Percentiles rank a stretch among this genome's conserved stretches.
These are phyloP conservation scores for Bombus pyrosoma DNA, from an alignment of 1,140 invertebrate species.

Conservation along the genomic window DNA sequence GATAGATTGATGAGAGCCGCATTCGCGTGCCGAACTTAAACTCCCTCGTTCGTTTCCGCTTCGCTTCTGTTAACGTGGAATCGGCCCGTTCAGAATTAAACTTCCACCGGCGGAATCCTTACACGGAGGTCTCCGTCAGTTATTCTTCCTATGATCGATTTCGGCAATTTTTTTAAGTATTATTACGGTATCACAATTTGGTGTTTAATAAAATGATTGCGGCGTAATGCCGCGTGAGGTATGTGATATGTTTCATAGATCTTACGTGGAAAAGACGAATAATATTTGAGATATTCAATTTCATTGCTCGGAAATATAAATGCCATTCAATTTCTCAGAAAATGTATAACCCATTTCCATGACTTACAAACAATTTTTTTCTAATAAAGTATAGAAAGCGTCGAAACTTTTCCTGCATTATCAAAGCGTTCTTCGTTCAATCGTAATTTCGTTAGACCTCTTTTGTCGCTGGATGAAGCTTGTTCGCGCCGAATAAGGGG, in stretches of 20 bases:
- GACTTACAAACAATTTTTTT: too few species aligned
- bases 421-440: background rate
- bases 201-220: too few species aligned
- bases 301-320: too few species aligned
- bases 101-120: constrained; percentile 54
- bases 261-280: too few species aligned
- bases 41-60: constrained; percentile 70
- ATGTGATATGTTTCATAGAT: too few species aligned
- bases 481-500: constrained; percentile 8
- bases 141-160: background rate
- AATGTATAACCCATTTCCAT: too few species aligned
- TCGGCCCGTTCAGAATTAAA: constrained; percentile 72
- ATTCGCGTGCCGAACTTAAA: constrained; percentile 74
- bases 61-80: constrained; percentile 64
- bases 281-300: too few species aligned
- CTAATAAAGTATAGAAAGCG: too few species aligned
- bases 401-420: background rate
- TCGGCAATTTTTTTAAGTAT: background rate
- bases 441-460: background rate
- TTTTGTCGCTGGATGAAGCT: background rate
- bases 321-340: too few species aligned
- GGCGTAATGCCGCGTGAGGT: too few species aligned
- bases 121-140: background rate
- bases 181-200: background rate
- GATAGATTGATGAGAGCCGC: constrained; percentile 77